These are phyloP conservation scores for Mesitornis unicolor DNA, from an alignment of 2,113 vertebrate species.

Conservation along the genomic window DNA sequence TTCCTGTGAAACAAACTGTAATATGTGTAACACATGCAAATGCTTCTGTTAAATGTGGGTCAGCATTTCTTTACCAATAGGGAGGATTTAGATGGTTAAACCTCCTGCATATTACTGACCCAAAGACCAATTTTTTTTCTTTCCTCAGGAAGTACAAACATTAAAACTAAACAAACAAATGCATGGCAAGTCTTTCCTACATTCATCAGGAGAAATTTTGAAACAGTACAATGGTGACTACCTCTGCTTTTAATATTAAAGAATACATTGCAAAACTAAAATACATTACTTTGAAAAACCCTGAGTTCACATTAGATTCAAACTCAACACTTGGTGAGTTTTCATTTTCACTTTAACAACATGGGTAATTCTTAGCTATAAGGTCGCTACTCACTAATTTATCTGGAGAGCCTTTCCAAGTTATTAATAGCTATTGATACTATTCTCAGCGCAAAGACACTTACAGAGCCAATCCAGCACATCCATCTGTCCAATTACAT, in stretches of 20 bases:
- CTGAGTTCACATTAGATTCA: background rate
- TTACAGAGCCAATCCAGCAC: slow-evolving; percentile 67
- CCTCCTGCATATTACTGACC: background rate
- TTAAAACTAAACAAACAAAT: background rate
- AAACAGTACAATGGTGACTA: background rate
- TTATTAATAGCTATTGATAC: slow-evolving; percentile 71
- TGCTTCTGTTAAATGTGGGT: background rate
- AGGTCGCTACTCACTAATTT: slow-evolving; percentile 44
- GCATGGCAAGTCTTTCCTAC: background rate
- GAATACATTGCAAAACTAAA: background rate
- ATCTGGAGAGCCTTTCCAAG: slow-evolving; percentile 55
- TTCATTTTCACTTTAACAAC: background rate
- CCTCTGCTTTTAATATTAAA: background rate
- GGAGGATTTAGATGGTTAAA: background rate
- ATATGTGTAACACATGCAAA: background rate
- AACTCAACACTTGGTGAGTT: background rate
- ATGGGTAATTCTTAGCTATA: background rate
- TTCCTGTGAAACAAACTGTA: background rate
- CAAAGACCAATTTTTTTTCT: background rate
- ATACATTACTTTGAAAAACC: background rate
- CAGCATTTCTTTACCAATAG: background rate
- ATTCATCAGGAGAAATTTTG: background rate
- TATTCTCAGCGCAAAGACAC: slow-evolving; percentile 70
- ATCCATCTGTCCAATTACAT: slow-evolving; percentile 60
- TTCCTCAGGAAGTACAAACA: background rate